Evolutionary conservation across 2,888 invertebrate species (phyloP), one percentile per base, ranked within the genome.

Genomic region (Cheilosia variabilis): DNA sequence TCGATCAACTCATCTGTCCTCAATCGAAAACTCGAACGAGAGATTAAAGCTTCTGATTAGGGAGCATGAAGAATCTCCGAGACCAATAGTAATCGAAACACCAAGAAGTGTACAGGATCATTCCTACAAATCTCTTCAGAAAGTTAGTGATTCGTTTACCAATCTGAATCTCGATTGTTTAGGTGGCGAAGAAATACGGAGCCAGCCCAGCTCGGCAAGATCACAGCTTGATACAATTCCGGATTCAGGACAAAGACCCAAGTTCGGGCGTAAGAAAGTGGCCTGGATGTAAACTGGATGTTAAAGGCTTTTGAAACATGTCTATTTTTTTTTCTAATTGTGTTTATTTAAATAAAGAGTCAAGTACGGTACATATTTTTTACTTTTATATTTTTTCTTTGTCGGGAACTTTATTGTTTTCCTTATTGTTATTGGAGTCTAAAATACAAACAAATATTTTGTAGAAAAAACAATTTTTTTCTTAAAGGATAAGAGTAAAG

Each of bases 21-120:
- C 90, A 2, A 91, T 92, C 58, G 92, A 92, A 76, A 91, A 90
- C 82, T 90, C 91, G 7, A 92, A 90, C 87, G 91, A 91, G n/a
- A 90, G 90, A 43, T 79, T 92, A 17, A 91, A 92, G 80, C 84
- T 90, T n/a, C 87, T 92, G 4, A 90, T 89, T 22, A 87, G 87
- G 17, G 89, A 90, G 69, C 88, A 90, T 37, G 89, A 90, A 37
- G 65, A 43, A n/a, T 66, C 79, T 13, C 88, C 87, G 13, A 60
- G 87, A 22, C 24, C 45, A 43, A 17, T 55, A 1, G 24, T 58
- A 2, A 31, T 69, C 17, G 69, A 82, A 15, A 63, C 68, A 2
- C 62, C 63, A 41, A 27, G 57, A 55, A 62, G 15, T 52, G 10
- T 17, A 24, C 27, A 13, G 0, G 43, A 66, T 6, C 2, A 55